phyloP scores from a whole-genome alignment of 2,113 vertebrate genomes.

The Oncorhynchus masou region DNA sequence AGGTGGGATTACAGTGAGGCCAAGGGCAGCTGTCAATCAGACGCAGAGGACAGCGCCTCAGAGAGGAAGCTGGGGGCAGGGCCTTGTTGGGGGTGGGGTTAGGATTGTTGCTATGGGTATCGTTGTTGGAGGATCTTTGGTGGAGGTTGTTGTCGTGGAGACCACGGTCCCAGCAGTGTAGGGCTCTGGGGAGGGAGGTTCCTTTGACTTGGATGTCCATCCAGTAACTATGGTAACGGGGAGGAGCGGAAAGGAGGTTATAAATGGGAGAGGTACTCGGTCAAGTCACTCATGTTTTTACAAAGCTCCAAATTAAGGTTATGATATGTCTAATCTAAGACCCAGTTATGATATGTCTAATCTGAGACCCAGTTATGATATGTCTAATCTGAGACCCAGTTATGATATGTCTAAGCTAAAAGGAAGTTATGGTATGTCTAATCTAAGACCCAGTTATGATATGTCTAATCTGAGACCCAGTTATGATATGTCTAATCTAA shows the following conservation, averaged over 20 bases:
- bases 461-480: too few relatives aligned
- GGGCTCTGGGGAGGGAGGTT: conserved; percentile 86
- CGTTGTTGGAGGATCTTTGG: conserved; percentile 31
- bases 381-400: too few relatives aligned
- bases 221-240: conserved; percentile 81
- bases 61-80: conserved; percentile 46
- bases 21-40: conserved; percentile 94
- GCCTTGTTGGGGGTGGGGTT: conserved; percentile 52
- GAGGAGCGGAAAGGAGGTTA: neutral
- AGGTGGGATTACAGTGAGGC: conserved; percentile 96
- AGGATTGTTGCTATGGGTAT: conserved; percentile 13
- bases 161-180: conserved; percentile 96
- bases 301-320: neutral
- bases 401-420: too few relatives aligned
- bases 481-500: too few relatives aligned
- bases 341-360: too few relatives aligned
- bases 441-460: too few relatives aligned
- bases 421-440: too few relatives aligned
- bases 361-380: too few relatives aligned
- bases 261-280: neutral
- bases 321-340: too few relatives aligned
- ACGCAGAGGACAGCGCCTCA: conserved; percentile 84
- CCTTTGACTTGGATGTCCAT: conserved; percentile 92
- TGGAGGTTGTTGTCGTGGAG: conserved; percentile 77
- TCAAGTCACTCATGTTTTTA: neutral